Evolutionary conservation across 2,888 invertebrate species (phyloP).

Genomic region (Acheta domesticus): DNA sequence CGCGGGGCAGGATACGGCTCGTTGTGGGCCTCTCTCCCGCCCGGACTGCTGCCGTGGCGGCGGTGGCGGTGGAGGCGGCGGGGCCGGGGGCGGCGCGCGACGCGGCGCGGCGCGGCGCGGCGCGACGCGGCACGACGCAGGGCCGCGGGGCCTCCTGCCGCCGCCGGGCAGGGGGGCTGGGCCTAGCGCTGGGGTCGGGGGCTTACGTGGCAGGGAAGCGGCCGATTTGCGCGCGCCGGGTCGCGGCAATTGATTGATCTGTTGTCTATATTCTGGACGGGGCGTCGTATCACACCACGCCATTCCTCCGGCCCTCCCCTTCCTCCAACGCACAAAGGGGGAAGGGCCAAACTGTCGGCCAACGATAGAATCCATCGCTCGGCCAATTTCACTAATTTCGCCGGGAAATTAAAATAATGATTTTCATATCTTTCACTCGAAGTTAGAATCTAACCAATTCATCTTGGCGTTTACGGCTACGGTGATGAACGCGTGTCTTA

Average conservation of each 20-base stretch:
- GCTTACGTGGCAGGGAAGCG: slow-evolving; percentile 18
- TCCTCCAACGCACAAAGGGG: too few species aligned
- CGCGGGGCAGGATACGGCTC: slow-evolving; percentile 24
- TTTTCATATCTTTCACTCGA: too few species aligned
- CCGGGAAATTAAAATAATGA: too few species aligned
- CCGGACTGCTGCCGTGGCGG: slow-evolving; percentile 39
- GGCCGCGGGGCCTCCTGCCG: slow-evolving; percentile 33
- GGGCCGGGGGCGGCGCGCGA: slow-evolving; percentile 27
- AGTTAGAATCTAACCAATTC: too few species aligned
- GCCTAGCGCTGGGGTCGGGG: slow-evolving; percentile 32
- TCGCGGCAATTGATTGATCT: not conserved
- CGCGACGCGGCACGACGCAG: not conserved
- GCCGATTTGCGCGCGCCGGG: slow-evolving; percentile 28
- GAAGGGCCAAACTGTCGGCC: too few species aligned
- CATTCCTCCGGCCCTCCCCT: slow-evolving; percentile 31
- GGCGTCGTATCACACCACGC: slow-evolving; percentile 37
- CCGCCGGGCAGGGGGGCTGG: slow-evolving; percentile 37
- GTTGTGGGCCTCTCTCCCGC: slow-evolving; percentile 24
- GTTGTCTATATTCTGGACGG: slow-evolving; percentile 32
- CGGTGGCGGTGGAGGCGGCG: slow-evolving; percentile 30
- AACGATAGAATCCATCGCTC: too few species aligned
- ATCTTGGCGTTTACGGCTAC: too few species aligned
- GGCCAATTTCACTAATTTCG: too few species aligned
- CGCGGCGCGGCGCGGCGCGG: slow-evolving; percentile 26
- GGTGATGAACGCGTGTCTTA: too few species aligned